A percentile compares a stretch with the other conserved stretches of the same genome.
Evolutionary conservation across 2,888 invertebrate genomes (phyloP).

Genomic region (Ichneumon xanthorius): DNA sequence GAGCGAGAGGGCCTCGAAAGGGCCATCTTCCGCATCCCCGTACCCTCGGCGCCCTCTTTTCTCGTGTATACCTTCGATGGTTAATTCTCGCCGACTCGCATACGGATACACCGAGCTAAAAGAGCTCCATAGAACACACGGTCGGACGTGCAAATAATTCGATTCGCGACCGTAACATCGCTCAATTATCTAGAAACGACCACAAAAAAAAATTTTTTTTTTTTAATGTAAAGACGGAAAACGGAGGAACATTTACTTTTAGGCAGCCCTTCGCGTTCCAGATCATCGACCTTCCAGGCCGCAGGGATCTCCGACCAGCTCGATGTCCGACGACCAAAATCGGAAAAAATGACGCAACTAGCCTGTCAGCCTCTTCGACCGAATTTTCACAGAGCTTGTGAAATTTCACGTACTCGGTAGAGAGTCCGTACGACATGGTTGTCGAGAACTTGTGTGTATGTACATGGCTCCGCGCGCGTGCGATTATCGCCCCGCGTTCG

Average conservation of each 20-base stretch:
- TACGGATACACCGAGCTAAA: slow-evolving; percentile 34
- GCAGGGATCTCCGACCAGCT: neutral
- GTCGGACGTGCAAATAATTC: slow-evolving; percentile 48
- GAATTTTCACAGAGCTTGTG: neutral
- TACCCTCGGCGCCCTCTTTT: slow-evolving; percentile 50
- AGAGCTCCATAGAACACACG: slow-evolving; percentile 20
- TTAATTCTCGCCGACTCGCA: slow-evolving; percentile 39
- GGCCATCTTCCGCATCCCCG: slow-evolving; percentile 75
- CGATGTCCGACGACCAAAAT: slow-evolving; percentile 50
- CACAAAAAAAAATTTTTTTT: slow-evolving; percentile 25
- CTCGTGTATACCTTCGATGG: slow-evolving; percentile 54
- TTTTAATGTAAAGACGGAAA: neutral
- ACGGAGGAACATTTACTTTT: slow-evolving; percentile 1
- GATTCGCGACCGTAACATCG: slow-evolving; percentile 45
- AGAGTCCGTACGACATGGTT: neutral
- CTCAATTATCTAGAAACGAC: slow-evolving; percentile 64
- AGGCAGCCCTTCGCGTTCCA: slow-evolving; percentile 47
- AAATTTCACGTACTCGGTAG: neutral
- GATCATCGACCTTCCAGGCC: slow-evolving; percentile 60
- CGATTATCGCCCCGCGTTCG: slow-evolving; percentile 47
- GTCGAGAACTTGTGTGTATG: slow-evolving; percentile 25
- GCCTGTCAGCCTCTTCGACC: slow-evolving; percentile 49
- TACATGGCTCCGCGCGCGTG: neutral
- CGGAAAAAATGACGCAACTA: slow-evolving; percentile 55
- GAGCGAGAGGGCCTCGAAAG: slow-evolving; percentile 68